Conservation (phyloP, 2,113 vertebrate genomes). For the Psophia crepitans region DNA sequence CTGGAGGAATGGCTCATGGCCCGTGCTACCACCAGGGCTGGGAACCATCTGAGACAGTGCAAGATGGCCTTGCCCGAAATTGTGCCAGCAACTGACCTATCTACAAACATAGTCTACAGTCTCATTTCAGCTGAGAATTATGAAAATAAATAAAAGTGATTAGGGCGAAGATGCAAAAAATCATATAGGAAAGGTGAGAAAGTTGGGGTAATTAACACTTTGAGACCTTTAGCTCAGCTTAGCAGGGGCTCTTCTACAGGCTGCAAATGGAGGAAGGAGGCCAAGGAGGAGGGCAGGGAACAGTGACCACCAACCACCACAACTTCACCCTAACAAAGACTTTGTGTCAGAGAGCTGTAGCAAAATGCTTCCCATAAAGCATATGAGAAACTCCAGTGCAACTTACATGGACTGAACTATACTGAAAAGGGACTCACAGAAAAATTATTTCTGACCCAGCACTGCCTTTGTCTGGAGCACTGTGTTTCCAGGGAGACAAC, state of each 20-base stretch:
- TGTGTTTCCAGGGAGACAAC: background rate
- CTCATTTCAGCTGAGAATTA: background rate
- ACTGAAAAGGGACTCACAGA: background rate
- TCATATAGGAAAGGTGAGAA: background rate
- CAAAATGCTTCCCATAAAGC: background rate
- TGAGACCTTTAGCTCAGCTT: background rate
- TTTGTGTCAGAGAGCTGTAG: background rate
- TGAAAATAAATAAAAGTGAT: background rate
- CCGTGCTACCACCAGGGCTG: background rate
- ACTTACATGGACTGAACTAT: background rate
- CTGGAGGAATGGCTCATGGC: background rate
- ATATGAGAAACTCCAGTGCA: background rate
- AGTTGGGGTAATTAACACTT: background rate
- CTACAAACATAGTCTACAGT: background rate
- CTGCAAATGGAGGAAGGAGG: background rate
- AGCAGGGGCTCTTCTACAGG: background rate
- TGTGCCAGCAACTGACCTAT: background rate
- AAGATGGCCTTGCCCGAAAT: background rate
- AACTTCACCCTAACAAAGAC: background rate
- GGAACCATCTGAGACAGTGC: background rate
- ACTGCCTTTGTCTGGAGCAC: background rate
- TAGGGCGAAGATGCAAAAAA: background rate
- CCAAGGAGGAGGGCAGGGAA: background rate
- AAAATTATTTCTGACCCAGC: background rate
- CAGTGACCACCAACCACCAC: accelerated